Evolutionary conservation across 1,140 invertebrate species (phyloP), one percentile per base, ranked within the genome.

Genomic region (Batillaria attramentaria): DNA sequence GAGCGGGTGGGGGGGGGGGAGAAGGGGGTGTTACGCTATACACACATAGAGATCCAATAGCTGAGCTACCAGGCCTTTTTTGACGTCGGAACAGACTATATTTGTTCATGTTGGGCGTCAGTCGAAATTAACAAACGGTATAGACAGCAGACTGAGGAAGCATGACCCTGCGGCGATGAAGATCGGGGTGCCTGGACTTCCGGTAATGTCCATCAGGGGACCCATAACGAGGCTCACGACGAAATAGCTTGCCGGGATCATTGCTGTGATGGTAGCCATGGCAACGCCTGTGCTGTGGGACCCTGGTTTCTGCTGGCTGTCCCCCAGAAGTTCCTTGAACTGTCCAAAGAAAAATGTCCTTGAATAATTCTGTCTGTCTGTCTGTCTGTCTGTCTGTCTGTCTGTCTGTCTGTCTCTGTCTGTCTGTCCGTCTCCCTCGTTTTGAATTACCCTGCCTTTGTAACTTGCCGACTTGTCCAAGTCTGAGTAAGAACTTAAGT

Each of bases 151-250:
- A 1, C 54, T 35, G 0, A 75, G 4, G 3, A 50, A 24, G 42
- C 73, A 75, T 10, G 39, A 24, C 10, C 35, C 35, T 1, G 16
- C 35, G n/a, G 57, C 54, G 16, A 75, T 37, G 18, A 62, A 16
- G 24, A 75, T 65, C 20, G 73, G 73, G 18, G 37, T 65, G 35
- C 54, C 73, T 37, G 73, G 73, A 28, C 62, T 33, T 28, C 73
- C 73, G 39, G 73, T 75, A 39, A 65, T 13, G 16, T 62, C 54
- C 73, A 75, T 75, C 35, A 75, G 50, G 2, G 73, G 73, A 18
- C 73, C 73, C 73, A 75, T 75, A n/a, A 57, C n/a, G 35, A 75
- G 73, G 57, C 73, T 75, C 54, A 75, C 73, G 54, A 75, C 0
- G n/a, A 75, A 62, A 39, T 75, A 75, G n/a, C 73, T 75, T 18